Evolutionary conservation across 2,797 vertebrate species (phyloP).

Genomic region (Peromyscus aztecus): DNA sequence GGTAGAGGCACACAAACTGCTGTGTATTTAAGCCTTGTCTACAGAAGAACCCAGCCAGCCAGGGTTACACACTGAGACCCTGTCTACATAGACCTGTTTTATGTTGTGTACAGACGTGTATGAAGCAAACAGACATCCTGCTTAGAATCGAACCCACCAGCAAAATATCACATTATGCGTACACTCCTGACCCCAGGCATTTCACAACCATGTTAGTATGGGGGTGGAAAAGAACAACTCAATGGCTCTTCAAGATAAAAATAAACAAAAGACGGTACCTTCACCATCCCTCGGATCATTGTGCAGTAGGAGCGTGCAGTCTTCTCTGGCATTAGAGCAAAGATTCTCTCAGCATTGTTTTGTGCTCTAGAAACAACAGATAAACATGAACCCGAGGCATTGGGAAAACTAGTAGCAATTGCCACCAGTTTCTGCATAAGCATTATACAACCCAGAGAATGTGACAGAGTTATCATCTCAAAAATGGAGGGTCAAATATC

Average conservation of each 20-base stretch:
- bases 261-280: slow-evolving; percentile 88
- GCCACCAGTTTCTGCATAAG: background rate
- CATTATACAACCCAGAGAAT: background rate
- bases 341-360: slow-evolving; percentile 96
- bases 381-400: background rate
- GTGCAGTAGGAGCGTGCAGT: slow-evolving; percentile 92
- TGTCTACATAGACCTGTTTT: background rate
- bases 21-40: background rate
- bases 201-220: background rate
- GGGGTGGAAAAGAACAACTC: background rate
- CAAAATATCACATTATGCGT: background rate
- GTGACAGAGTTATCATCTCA: background rate
- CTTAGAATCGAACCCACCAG: background rate
- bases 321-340: slow-evolving; percentile 94
- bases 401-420: background rate
- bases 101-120: background rate
- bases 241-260: background rate
- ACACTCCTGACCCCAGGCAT: background rate
- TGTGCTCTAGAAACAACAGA: slow-evolving; percentile 86
- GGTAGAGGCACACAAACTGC: background rate
- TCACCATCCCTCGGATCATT: slow-evolving; percentile 96
- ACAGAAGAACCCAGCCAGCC: background rate
- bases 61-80: background rate
- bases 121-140: background rate
- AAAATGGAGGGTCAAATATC: slow-evolving; percentile 7